Base-by-base conservation (phyloP, 2,113 vertebrate genomes). In the Xiphophorus couchianus region DNA sequence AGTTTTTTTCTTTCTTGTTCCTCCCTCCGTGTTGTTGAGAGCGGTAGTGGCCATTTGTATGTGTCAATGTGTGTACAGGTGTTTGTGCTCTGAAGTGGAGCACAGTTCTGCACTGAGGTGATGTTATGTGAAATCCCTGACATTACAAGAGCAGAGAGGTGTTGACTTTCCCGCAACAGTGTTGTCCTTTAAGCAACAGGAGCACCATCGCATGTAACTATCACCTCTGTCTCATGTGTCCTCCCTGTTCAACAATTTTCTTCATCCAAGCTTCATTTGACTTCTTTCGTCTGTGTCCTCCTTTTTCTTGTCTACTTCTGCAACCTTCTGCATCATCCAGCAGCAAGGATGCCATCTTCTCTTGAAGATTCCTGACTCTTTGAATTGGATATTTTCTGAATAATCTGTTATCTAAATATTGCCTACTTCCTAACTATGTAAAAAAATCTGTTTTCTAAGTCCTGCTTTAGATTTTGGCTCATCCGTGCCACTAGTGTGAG, bases 51-150 rank as follows among this genome's bases (percentile, higher is more conserved):
- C 35, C 9, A 4, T 5, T 30, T 27, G 37, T 74, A 35, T 58
- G 74, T 70, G 42, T 78, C 66, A 58, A 42, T 71, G 62, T 70
- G 76, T n/a, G 42, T 60, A 27, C 66, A n/a, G 28, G 83, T 74
- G 73, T 81, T 51, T 80, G 77, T 78, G 84, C 31, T 82, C 73
- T 81, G 66, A 62, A 81, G 76, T 58, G 71, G 27, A 83, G 72
- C 66, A 8, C 54, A 68, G 67, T 73, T 54, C 82, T 78, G 71
- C 70, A 67, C 64, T 82, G 81, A 88, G 19, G 76, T 83, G 87
- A 91, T 89, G 86, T 79, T 84, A 84, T 87, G 89, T 88, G 87
- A 89, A 89, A 86, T 89, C 75, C 87, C 79, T 82, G 84, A 80
- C 78, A 82, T 82, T 88, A 79, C 76, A 73, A 60, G 33, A 0